Base-by-base conservation (phyloP, 1,140 invertebrate species). In the Cecropterus lyciades region DNA sequence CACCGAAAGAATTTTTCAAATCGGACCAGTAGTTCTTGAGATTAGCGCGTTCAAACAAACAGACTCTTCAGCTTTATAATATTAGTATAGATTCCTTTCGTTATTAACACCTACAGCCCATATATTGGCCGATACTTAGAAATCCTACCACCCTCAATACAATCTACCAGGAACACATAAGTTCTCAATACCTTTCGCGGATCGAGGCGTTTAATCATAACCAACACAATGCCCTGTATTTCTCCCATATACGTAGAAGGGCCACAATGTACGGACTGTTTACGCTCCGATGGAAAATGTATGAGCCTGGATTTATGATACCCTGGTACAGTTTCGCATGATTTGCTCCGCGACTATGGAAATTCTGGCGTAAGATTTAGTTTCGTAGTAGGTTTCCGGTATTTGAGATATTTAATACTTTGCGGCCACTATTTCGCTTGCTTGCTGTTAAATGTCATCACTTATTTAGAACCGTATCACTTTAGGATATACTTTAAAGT, bases 241-340 rank as follows among this genome's bases (percentile, higher is more conserved):
- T 62, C 59, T 62, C 46, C 59, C 59, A 62, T 62, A 62, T 62
- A 75, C 65, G 70, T 67, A 64, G 63, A 72, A 30, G 27, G 27
- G 16, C 37, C 67, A 52, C 69, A 59, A 40, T 60, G 46, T 75
- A 45, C 56, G 52, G 60, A 69, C 69, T 69, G 70, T 75, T 75
- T 75, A 75, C 65, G 60, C 65, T 60, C 52, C 60, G 27, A 64
- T 70, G 52, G 70, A 65, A 67, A 70, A 70, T 68, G 67, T 70
- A 75, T 70, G 70, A 72, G 67, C n/a, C 13, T 53, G 52, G 51
- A 70, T 75, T 75, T 71, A 75, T 75, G 70, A 48, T 65, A 64
- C 52, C 59, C 43, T 64, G 52, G 33, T 69, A 49, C 59, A 40
- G 59, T 62, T 62, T 51, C 59, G 59, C 46, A 51, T 62, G 59